Conservation (phyloP, 2,113 vertebrate genomes). For the Odocoileus hemionus region DNA sequence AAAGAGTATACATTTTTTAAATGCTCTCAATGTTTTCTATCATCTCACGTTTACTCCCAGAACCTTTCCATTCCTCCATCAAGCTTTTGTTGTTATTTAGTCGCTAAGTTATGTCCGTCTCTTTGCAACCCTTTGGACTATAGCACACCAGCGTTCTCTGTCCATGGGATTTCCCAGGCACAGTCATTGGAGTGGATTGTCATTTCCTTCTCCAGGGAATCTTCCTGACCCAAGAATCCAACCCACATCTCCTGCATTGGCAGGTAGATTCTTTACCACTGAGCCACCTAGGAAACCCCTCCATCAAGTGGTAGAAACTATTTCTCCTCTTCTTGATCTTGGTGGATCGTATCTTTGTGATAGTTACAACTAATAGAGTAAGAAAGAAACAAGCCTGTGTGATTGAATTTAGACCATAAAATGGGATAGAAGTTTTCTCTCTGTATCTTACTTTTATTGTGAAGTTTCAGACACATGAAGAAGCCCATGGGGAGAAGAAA, state of each 20-base stretch:
- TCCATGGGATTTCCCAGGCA: background rate
- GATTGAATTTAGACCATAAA: background rate
- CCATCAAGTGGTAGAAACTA: background rate
- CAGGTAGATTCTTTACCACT: background rate
- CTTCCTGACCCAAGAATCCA: background rate
- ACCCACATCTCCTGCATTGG: background rate
- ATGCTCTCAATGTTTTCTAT: background rate
- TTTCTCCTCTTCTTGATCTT: background rate
- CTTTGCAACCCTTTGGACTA: background rate
- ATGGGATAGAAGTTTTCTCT: background rate
- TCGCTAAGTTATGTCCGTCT: background rate
- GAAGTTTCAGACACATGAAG: background rate
- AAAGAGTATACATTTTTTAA: background rate
- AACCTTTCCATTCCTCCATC: background rate
- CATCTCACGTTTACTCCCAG: background rate
- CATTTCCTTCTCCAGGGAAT: background rate
- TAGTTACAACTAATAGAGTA: background rate
- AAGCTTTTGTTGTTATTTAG: background rate
- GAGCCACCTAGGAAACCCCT: background rate
- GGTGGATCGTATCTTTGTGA: fast-evolving
- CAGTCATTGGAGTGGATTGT: background rate
- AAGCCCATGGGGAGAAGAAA: background rate
- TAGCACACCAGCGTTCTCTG: too few relatives aligned
- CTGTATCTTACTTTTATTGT: background rate
- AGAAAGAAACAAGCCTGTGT: background rate